Evolutionary conservation across 1,140 invertebrate species (phyloP).

Genomic region (Ceratina calcarata): DNA sequence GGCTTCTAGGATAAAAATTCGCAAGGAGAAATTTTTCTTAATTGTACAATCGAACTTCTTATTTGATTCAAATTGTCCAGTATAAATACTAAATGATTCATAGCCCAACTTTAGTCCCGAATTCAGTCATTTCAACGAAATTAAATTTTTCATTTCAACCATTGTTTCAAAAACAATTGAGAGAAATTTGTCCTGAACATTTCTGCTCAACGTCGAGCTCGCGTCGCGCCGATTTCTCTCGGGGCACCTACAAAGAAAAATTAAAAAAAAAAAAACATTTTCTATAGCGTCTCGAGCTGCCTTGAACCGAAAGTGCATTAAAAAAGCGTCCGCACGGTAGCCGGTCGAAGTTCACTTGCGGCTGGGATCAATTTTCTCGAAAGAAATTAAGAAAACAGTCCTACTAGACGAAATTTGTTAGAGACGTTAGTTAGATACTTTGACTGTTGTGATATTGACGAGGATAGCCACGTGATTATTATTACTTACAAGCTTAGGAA

Average conservation of each 20-base stretch:
- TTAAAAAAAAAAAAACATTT: constrained; percentile 57
- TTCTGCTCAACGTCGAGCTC: constrained; percentile 31
- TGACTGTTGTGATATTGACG: constrained; percentile 25
- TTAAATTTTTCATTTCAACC: too few species aligned
- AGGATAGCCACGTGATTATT: not conserved
- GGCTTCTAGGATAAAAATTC: not conserved
- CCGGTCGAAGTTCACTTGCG: constrained; percentile 7
- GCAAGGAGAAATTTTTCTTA: not conserved
- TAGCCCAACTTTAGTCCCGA: not conserved
- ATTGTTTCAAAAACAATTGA: not conserved
- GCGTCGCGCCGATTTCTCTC: constrained; percentile 28
- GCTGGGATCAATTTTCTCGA: not conserved
- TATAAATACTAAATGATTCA: too few species aligned
- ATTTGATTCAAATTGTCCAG: too few species aligned
- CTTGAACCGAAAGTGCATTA: constrained; percentile 81
- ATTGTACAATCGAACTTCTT: not conserved
- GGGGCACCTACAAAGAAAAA: constrained; percentile 19
- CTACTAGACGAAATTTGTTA: too few species aligned
- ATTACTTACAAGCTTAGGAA: not conserved
- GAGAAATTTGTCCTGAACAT: not conserved
- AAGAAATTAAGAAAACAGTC: too few species aligned
- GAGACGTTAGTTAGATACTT: not conserved
- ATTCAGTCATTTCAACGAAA: not conserved
- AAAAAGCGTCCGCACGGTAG: constrained; percentile 68
- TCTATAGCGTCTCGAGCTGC: constrained; percentile 79